Conservation (phyloP, 2,113 vertebrate species). For the Dasyurus viverrinus region DNA sequence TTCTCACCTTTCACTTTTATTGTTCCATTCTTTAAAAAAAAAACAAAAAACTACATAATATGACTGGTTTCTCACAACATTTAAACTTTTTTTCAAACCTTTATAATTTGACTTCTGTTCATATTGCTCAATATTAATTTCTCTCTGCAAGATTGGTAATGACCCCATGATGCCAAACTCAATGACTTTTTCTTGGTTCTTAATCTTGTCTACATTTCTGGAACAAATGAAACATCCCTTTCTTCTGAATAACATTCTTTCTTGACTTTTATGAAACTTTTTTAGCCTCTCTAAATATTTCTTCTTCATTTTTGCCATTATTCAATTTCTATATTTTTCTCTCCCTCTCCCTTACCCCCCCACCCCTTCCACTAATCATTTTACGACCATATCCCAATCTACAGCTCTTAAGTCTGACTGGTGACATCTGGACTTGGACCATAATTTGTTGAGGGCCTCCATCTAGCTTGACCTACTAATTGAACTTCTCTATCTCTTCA, state of each 20-base stretch:
- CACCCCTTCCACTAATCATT: neutral
- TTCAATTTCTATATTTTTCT: neutral
- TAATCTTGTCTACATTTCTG: neutral
- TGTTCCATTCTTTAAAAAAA: neutral
- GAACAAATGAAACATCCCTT: neutral
- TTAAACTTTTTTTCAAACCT: neutral
- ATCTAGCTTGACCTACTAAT: neutral
- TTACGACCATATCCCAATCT: neutral
- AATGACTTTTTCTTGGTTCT: neutral
- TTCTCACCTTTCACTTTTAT: neutral
- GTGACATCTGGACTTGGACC: neutral
- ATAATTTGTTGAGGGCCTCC: neutral
- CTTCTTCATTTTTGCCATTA: neutral
- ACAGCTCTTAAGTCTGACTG: neutral
- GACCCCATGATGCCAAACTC: neutral
- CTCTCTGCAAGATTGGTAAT: neutral
- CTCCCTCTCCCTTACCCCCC: neutral
- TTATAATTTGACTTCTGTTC: neutral
- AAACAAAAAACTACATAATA: neutral
- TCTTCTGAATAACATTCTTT: neutral
- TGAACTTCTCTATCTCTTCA: neutral
- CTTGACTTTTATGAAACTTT: neutral
- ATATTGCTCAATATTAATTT: neutral
- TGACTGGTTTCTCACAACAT: neutral
- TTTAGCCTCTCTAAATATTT: neutral